phyloP scores from a whole-genome alignment of 2,113 vertebrate genomes.

The Lagopus leucura region DNA sequence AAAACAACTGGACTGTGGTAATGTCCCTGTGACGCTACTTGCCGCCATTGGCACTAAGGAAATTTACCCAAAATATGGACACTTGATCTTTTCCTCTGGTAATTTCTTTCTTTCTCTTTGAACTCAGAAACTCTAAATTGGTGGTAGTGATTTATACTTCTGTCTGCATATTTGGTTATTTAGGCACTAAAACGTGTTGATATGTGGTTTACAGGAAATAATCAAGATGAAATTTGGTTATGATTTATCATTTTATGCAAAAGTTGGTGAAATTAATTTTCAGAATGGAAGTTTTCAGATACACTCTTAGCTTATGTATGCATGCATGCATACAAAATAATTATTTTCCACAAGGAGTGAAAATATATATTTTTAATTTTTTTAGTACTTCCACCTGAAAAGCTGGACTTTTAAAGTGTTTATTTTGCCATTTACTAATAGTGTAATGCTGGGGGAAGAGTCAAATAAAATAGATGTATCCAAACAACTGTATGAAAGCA shows the following conservation, averaged over 20 bases:
- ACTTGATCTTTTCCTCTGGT: not conserved
- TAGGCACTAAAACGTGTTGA: not conserved
- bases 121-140: not conserved
- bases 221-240: not conserved
- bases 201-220: not conserved
- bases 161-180: not conserved
- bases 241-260: not conserved
- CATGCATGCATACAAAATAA: not conserved
- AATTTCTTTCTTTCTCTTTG: not conserved
- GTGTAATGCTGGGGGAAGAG: not conserved
- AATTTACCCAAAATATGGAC: not conserved
- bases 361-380: not conserved
- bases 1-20: not conserved
- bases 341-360: not conserved
- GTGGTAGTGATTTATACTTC: not conserved
- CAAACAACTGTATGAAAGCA: not conserved
- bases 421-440: not conserved
- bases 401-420: not conserved
- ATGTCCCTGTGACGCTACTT: not conserved
- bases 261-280: not conserved
- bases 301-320: not conserved
- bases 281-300: not conserved
- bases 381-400: not conserved
- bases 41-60: not conserved
- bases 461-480: not conserved